These are phyloP conservation scores for Eulemur macaco DNA, from an alignment of 2,113 vertebrate species.

Conservation along the genomic window DNA sequence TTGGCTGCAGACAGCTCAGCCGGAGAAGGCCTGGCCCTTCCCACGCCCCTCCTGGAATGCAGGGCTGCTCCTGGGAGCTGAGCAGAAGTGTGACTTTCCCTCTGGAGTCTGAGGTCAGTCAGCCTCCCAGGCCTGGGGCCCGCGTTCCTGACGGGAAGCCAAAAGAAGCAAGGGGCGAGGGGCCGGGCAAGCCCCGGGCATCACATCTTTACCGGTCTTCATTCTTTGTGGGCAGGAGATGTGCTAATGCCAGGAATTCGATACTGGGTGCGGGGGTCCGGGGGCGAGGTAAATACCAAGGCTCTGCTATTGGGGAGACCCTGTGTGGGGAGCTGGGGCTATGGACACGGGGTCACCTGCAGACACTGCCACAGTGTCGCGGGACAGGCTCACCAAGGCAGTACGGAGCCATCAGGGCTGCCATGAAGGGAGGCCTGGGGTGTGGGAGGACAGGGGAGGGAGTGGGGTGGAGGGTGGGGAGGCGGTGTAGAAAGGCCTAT, in stretches of 20 bases:
- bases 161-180: conserved; percentile 38
- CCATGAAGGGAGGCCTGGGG: not conserved
- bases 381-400: not conserved
- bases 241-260: not conserved
- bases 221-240: not conserved
- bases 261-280: not conserved
- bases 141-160: conserved; percentile 55
- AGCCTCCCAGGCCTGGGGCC: conserved; percentile 54
- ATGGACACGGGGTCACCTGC: not conserved
- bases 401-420: not conserved
- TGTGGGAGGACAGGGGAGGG: not conserved
- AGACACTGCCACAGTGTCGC: fast-evolving
- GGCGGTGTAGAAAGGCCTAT: fast-evolving
- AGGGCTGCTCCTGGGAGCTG: conserved; percentile 30
- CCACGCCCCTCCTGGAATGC: conserved; percentile 67
- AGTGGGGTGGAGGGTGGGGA: fast-evolving
- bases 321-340: too few relatives aligned
- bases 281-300: fast-evolving
- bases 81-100: conserved; percentile 57
- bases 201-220: fast-evolving
- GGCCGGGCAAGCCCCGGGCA: not conserved
- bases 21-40: conserved; percentile 45
- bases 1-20: not conserved
- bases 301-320: not conserved
- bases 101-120: conserved; percentile 43